Percentiles rank a stretch among this genome's conserved stretches.
Evolutionary conservation across 2,797 vertebrate species (phyloP).

Genomic region (Petrocephalus sullivani): DNA sequence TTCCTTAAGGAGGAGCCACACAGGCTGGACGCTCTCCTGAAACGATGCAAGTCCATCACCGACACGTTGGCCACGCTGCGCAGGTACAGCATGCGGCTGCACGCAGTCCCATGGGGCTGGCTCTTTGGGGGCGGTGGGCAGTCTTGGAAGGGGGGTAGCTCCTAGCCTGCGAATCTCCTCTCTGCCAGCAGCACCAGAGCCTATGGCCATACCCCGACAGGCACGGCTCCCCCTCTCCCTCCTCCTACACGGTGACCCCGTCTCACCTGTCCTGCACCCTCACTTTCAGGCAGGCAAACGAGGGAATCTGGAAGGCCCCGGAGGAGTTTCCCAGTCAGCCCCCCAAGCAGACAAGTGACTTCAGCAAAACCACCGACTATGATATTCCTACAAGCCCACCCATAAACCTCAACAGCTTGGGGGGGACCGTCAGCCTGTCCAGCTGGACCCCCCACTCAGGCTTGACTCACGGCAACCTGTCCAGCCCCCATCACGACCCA

Average conservation of each 20-base stretch:
- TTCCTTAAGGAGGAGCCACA: conserved; percentile 97
- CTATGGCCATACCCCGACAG: not conserved
- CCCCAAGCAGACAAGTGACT: conserved; percentile 78
- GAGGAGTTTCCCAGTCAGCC: conserved; percentile 73
- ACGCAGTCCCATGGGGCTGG: not conserved
- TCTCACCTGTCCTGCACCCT: conserved; percentile 23
- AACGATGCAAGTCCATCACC: conserved; percentile 81
- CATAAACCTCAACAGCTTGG: conserved; percentile 74
- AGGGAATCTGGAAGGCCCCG: conserved; percentile 75
- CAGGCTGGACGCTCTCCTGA: conserved; percentile 86
- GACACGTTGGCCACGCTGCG: conserved; percentile 53
- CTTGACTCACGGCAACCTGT: conserved; percentile 41
- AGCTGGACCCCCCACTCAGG: conserved; percentile 56
- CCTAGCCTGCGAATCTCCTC: not conserved
- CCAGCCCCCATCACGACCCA: conserved; percentile 59
- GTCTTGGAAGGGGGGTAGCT: not conserved
- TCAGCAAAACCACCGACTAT: conserved; percentile 75
- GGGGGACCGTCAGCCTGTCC: conserved; percentile 55
- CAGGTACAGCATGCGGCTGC: conserved; percentile 22
- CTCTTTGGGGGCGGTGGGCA: not conserved
- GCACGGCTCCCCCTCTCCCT: not conserved
- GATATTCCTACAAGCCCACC: conserved; percentile 78
- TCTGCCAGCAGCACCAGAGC: not conserved
- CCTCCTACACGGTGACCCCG: not conserved
- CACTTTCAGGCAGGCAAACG: conserved; percentile 76